These are phyloP conservation scores for Fragum sueziense DNA, from an alignment of 2,888 invertebrate species.

Conservation along the genomic window DNA sequence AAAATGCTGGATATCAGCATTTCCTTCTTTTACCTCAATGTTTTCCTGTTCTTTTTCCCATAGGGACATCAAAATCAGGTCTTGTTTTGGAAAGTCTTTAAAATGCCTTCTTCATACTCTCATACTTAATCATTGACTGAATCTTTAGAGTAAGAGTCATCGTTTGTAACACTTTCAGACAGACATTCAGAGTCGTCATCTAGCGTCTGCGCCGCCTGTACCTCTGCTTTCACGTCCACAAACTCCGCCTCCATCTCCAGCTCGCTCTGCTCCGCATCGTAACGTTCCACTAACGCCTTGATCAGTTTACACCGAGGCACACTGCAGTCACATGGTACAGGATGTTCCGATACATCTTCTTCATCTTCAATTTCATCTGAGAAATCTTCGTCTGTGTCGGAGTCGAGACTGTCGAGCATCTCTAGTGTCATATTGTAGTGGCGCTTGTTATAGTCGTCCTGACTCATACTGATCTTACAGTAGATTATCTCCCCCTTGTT, in stretches of 20 bases:
- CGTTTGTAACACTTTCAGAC: slow-evolving; percentile 25
- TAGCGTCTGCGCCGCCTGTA: slow-evolving; percentile 62
- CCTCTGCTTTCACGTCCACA: slow-evolving; percentile 67
- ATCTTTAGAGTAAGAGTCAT: slow-evolving; percentile 24
- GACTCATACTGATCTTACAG: slow-evolving; percentile 69
- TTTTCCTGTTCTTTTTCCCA: not conserved
- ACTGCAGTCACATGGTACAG: slow-evolving; percentile 75
- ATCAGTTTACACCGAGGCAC: slow-evolving; percentile 72
- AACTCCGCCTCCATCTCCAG: slow-evolving; percentile 72
- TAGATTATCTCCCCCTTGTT: slow-evolving; percentile 85
- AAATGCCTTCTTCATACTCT: not conserved
- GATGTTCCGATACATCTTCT: slow-evolving; percentile 67
- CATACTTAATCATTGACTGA: no score
- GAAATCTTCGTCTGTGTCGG: slow-evolving; percentile 51
- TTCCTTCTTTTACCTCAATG: no score
- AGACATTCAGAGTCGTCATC: slow-evolving; percentile 53
- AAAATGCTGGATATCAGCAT: no score
- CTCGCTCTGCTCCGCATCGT: slow-evolving; percentile 71
- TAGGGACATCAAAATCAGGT: not conserved
- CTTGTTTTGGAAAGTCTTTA: not conserved
- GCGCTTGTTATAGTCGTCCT: slow-evolving; percentile 69
- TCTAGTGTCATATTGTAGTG: slow-evolving; percentile 76
- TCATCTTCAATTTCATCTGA: slow-evolving; percentile 60
- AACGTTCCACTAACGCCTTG: slow-evolving; percentile 73
- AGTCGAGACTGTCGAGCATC: slow-evolving; percentile 60